Conservation (phyloP, 2,888 invertebrate genomes). For the Megamerina dolium region DNA sequence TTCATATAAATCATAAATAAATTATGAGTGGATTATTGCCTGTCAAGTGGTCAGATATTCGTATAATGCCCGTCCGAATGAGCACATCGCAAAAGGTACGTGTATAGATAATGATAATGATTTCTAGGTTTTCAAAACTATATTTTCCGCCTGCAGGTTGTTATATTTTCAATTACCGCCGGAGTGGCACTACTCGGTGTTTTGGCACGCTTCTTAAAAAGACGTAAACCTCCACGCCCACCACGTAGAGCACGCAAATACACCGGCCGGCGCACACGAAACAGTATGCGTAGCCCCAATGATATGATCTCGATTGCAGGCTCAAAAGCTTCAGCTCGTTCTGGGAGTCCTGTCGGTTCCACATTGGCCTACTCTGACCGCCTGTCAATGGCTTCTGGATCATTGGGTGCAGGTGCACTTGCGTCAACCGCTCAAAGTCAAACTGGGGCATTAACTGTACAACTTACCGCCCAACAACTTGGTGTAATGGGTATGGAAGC, state of each 20-base stretch:
- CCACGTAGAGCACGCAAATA: conserved; percentile 55
- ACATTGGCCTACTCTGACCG: conserved; percentile 59
- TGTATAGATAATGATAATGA: conserved; percentile 1
- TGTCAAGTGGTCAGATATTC: conserved; percentile 31
- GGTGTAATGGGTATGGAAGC: conserved; percentile 94
- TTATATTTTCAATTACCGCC: conserved; percentile 49
- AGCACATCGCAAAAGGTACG: conserved; percentile 47
- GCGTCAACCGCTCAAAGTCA: conserved; percentile 16
- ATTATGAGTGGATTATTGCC: conserved; percentile 33
- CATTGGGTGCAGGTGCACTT: conserved; percentile 54
- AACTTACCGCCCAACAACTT: conserved; percentile 77
- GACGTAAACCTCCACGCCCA: conserved; percentile 62
- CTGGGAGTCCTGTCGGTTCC: conserved; percentile 57
- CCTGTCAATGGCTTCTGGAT: conserved; percentile 63
- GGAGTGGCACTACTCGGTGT: conserved; percentile 79
- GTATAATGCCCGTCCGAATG: conserved; percentile 41
- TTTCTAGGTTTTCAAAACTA: no score
- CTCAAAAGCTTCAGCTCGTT: conserved; percentile 58
- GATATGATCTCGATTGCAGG: conserved; percentile 62
- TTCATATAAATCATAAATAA: no score
- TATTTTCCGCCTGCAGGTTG: conserved; percentile 44
- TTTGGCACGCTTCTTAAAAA: conserved; percentile 71
- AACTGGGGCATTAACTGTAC: conserved; percentile 42
- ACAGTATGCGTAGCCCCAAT: conserved; percentile 63
- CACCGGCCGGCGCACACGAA: conserved; percentile 53